Percentiles rank a stretch among this genome's conserved stretches.
phyloP scores from a whole-genome alignment of 1,140 invertebrate genomes.

The Euura lappo region DNA sequence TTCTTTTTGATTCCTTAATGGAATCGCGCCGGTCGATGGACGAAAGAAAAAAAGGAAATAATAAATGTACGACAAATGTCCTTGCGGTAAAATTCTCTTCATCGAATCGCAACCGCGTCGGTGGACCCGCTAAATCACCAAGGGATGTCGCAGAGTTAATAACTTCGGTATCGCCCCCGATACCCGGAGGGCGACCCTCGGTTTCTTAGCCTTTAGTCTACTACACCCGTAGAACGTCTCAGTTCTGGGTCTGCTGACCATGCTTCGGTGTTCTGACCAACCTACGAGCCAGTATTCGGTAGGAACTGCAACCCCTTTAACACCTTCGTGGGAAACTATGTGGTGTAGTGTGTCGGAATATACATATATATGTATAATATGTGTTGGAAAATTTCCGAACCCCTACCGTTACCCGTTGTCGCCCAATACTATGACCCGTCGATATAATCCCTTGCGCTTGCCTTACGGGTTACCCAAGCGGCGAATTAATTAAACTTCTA shows the following conservation, averaged over 20 bases:
- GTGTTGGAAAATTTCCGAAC: constrained; percentile 38
- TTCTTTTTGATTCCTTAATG: not conserved
- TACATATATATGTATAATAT: not conserved
- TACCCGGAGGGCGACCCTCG: not conserved
- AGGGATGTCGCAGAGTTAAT: constrained; percentile 6
- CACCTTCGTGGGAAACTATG: not conserved
- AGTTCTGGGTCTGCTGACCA: constrained; percentile 32
- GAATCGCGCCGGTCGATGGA: no score
- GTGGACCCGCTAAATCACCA: not conserved
- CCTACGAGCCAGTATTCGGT: not conserved
- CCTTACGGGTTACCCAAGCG: constrained; percentile 51
- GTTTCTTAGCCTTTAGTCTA: not conserved
- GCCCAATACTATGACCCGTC: constrained; percentile 44
- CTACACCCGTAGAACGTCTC: not conserved
- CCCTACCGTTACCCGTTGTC: not conserved
- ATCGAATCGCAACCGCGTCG: no score
- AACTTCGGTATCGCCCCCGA: not conserved
- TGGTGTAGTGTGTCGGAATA: constrained; percentile 38
- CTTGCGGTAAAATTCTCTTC: no score
- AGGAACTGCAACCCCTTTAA: not conserved
- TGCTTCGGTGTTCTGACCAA: not conserved
- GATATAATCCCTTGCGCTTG: constrained; percentile 38
- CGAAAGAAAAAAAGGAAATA: no score
- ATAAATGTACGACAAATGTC: no score
- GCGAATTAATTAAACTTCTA: constrained; percentile 61